Base-by-base conservation (phyloP, 2,113 vertebrate species). In the Prunella himalayana region DNA sequence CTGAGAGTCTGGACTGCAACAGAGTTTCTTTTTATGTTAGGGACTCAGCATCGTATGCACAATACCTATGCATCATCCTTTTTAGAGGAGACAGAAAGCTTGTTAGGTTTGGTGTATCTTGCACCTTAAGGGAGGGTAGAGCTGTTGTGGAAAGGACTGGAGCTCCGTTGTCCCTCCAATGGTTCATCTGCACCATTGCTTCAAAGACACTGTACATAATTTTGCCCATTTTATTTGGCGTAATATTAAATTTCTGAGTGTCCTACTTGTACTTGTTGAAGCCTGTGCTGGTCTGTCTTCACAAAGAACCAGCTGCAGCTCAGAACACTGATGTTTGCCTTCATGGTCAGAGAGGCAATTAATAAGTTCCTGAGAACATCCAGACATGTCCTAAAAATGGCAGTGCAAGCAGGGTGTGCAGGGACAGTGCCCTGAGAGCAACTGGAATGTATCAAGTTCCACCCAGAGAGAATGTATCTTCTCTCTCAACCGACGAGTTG, bases 401-500 rank as follows among this genome's bases (percentile, higher is more conserved):
- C 61, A 76, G 8, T 8, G 11, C 7, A 68, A 15, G 20, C 15
- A n/a, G 11, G 33, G 9, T 51, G 17, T 12, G 16, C 23, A 53
- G 28, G 7, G 24, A 30, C 11, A 9, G 6, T 5, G 14, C 11
- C 82, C 7, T n/a, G 13, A 39, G 33, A 73, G 8, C 8, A 60
- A 39, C 33, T 6, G 10, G 15, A 59, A 51, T n/a, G 6, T 18
- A 17, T 30, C n/a, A 18, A 73, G 13, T 13, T 30, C 28, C 27
- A 30, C 13, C 19, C 37, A 39, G 44, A 57, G 24, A 57, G 24
- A 25, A 57, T 7, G 6, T 20, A 30, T 49, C 20, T 66, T 75
- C 6, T 49, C 15, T 57, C 42, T 41, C 15, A 57, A 3, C 0
- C 3, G 30, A 59, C 1, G 1, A 39, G 10, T 42, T 33, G 59